Percentiles rank a stretch among this genome's conserved stretches.
Conservation (phyloP, 1,140 invertebrate genomes). For the Chymomyza costata region DNA sequence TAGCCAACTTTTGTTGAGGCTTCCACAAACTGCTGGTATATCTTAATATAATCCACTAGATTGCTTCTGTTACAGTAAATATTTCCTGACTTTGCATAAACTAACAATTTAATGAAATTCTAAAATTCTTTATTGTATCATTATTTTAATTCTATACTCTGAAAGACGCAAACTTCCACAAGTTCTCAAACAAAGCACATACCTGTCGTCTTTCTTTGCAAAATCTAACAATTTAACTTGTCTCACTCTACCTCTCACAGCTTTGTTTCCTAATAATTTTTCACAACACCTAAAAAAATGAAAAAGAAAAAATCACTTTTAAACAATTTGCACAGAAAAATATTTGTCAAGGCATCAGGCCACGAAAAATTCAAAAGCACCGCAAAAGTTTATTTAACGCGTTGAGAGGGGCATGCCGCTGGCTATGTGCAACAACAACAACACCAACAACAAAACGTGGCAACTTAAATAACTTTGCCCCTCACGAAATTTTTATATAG, state of each 20-base stretch:
- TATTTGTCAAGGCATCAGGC: constrained; percentile 62
- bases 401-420: constrained; percentile 9
- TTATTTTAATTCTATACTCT: too few species aligned
- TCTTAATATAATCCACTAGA: too few species aligned
- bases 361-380: constrained; percentile 37
- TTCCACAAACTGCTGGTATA: too few species aligned
- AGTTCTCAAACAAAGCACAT: too few species aligned
- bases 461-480: constrained; percentile 28
- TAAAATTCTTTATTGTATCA: too few species aligned
- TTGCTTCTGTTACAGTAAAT: too few species aligned
- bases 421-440: neutral
- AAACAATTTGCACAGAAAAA: constrained; percentile 60
- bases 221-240: constrained; percentile 22
- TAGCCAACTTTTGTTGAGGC: too few species aligned
- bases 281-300: neutral
- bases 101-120: too few species aligned
- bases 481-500: constrained; percentile 63
- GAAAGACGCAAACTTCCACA: too few species aligned
- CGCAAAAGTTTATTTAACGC: constrained; percentile 67
- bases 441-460: neutral
- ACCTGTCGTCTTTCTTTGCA: too few species aligned
- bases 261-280: constrained; percentile 10
- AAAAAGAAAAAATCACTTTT: constrained; percentile 50
- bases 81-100: too few species aligned
- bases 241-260: constrained; percentile 16